Conservation (phyloP, 1,140 invertebrate species). For the Brachionus rubens region DNA sequence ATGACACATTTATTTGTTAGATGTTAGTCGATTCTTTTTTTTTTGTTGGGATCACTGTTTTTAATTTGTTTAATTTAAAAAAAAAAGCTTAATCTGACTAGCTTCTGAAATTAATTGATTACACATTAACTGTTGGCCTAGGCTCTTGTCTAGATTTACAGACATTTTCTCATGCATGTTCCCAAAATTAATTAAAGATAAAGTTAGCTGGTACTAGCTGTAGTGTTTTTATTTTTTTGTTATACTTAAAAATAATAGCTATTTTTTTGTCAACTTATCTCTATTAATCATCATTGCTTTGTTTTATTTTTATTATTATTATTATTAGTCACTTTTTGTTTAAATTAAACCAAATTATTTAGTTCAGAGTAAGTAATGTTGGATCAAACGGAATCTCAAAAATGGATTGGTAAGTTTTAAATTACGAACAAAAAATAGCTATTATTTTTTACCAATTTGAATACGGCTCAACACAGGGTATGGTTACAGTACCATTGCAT, state of each 20-base stretch:
- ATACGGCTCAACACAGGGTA: too few relatives aligned
- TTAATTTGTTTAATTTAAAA: neutral
- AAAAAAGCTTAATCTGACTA: too few relatives aligned
- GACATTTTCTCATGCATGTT: too few relatives aligned
- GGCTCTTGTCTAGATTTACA: too few relatives aligned
- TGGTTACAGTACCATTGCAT: too few relatives aligned
- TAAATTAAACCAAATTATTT: neutral
- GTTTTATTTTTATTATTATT: constrained; percentile 7
- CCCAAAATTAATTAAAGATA: too few relatives aligned
- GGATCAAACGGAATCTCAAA: too few relatives aligned
- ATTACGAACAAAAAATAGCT: too few relatives aligned
- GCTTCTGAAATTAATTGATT: neutral
- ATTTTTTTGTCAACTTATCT: constrained; percentile 32
- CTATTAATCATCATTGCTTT: constrained; percentile 5
- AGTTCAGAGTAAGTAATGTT: neutral
- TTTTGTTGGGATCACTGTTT: constrained; percentile 7
- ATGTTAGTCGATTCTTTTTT: neutral
- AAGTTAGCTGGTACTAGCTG: constrained; percentile 25
- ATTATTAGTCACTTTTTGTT: constrained; percentile 20
- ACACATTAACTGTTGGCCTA: too few relatives aligned
- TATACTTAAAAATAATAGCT: constrained; percentile 8
- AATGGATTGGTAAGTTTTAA: too few relatives aligned
- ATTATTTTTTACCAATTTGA: too few relatives aligned
- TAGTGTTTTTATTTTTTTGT: constrained; percentile 20
- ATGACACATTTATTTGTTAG: neutral